A percentile compares a stretch with the other conserved stretches of the same genome.
Conservation (phyloP, 1,140 invertebrate genomes). For the honey bee (Apis mellifera) region Amel_HAv3.1 CM009942.2:5283501-5284000, state of each 20-base stretch:
- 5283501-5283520: too few relatives aligned
- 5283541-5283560: too few relatives aligned
- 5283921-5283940: not conserved
- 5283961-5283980: too few relatives aligned
- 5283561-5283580: too few relatives aligned
- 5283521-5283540: too few relatives aligned
- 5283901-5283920: not conserved
- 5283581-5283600: constrained; percentile 45
- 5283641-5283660: constrained; percentile 37
- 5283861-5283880: constrained; percentile 28
- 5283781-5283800: constrained; percentile 37
- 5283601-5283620: constrained; percentile 52
- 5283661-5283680: constrained; percentile 37
- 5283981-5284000: not conserved
- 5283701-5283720: constrained; percentile 8
- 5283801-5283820: constrained; percentile 42
- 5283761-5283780: not conserved
- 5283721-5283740: constrained; percentile 29
- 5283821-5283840: constrained; percentile 34
- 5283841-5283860: constrained; percentile 20
- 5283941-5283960: not conserved
- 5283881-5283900: constrained; percentile 5
- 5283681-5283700: constrained; percentile 16
- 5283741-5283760: not conserved
- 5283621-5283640: constrained; percentile 47